Evolutionary conservation across 1,140 invertebrate species (phyloP).

Genomic region (Paraescarpia echinospica): DNA sequence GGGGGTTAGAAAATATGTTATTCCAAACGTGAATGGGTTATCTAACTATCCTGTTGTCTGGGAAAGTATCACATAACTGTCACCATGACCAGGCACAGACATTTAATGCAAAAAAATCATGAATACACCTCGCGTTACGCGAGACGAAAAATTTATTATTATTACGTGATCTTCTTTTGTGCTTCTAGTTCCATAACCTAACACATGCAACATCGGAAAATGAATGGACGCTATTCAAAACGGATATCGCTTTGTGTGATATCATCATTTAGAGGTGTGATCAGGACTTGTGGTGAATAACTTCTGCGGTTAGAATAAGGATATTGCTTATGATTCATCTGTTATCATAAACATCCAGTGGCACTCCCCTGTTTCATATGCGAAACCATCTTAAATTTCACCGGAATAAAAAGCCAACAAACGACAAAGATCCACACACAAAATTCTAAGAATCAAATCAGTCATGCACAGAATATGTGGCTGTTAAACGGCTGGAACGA

Average conservation of each 20-base stretch:
- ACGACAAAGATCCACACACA: not conserved
- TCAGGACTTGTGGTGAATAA: not conserved
- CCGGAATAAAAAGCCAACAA: not conserved
- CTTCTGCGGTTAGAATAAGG: not conserved
- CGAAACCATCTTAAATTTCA: not conserved
- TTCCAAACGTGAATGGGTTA: not conserved
- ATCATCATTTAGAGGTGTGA: not conserved
- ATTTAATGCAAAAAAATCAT: not conserved
- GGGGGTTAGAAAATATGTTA: too few relatives aligned
- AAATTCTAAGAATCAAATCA: not conserved
- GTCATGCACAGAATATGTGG: slow-evolving; percentile 4
- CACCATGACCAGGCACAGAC: not conserved
- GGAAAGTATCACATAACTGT: not conserved
- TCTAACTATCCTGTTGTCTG: not conserved
- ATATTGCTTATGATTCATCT: not conserved
- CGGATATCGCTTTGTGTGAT: not conserved
- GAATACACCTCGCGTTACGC: not conserved
- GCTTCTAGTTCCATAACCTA: not conserved
- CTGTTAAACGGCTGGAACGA: not conserved
- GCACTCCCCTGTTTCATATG: not conserved
- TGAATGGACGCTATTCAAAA: not conserved
- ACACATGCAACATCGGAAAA: not conserved
- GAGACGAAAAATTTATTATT: not conserved
- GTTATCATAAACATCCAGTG: not conserved
- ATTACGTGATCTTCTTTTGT: not conserved